A percentile compares a stretch with the other conserved stretches of the same genome.
phyloP scores from a whole-genome alignment of 2,888 invertebrate species.

The Silvanus unidentatus region DNA sequence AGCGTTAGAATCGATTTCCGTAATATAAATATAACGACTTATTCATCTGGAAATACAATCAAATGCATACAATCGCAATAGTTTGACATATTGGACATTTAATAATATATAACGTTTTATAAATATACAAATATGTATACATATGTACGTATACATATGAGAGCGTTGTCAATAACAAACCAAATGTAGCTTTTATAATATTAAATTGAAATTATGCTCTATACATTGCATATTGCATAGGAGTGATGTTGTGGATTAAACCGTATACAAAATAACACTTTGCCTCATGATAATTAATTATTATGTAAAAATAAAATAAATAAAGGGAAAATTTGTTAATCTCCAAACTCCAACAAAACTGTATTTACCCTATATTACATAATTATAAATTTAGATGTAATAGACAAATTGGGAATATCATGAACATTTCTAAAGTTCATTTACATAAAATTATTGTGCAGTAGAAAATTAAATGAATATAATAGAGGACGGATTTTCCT shows the following conservation, averaged over 20 bases:
- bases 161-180: too few species aligned
- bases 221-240: too few species aligned
- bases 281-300: background rate
- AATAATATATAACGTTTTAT: background rate
- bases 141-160: too few species aligned
- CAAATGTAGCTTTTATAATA: too few species aligned
- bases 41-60: conserved; percentile 3
- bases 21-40: background rate
- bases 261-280: background rate
- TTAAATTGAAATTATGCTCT: too few species aligned
- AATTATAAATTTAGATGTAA: conserved; percentile 2
- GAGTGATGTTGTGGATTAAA: too few species aligned
- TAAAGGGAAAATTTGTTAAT: background rate
- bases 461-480: background rate
- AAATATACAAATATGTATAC: too few species aligned
- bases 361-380: background rate
- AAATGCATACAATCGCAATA: conserved; percentile 1
- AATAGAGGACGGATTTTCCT: conserved; percentile 1
- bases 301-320: background rate
- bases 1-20: background rate
- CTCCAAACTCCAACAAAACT: background rate
- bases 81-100: conserved; percentile 1
- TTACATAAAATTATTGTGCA: conserved; percentile 1
- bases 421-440: conserved; percentile 1
- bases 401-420: conserved; percentile 1